Conservation (phyloP, 2,888 invertebrate species). For the Corythucha ciliata region DNA sequence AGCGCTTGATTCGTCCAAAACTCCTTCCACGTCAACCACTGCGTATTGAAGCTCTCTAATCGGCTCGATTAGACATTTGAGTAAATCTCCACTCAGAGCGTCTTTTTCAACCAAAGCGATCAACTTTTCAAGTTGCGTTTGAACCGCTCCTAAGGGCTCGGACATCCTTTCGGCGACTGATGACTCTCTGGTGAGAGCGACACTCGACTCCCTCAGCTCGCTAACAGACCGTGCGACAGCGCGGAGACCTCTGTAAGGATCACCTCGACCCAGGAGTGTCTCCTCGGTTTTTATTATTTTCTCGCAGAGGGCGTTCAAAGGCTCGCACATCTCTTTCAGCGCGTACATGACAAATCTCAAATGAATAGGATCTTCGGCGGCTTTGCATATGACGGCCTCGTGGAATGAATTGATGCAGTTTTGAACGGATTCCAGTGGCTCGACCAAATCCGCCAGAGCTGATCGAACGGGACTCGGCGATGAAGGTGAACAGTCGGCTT, state of each 20-base stretch:
- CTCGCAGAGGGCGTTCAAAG: conserved; percentile 32
- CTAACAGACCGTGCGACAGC: conserved; percentile 32
- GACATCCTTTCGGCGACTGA: conserved; percentile 23
- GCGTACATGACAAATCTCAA: conserved; percentile 35
- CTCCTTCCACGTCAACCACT: conserved; percentile 31
- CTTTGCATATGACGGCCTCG: conserved; percentile 36
- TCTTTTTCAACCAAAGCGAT: conserved; percentile 28
- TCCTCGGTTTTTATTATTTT: conserved; percentile 33
- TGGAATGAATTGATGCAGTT: conserved; percentile 40
- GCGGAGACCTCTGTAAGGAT: conserved; percentile 32
- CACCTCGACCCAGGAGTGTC: conserved; percentile 27
- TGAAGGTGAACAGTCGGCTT: conserved; percentile 29
- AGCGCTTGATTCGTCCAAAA: conserved; percentile 19
- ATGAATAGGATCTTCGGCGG: conserved; percentile 33
- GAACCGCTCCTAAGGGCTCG: conserved; percentile 30
- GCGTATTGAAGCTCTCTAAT: conserved; percentile 33
- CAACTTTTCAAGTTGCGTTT: conserved; percentile 30
- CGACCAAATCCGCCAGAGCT: conserved; percentile 26
- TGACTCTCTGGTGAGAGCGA: conserved; percentile 23
- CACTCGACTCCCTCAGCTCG: conserved; percentile 29
- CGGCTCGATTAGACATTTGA: conserved; percentile 33
- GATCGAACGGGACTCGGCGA: conserved; percentile 12
- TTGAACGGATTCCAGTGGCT: conserved; percentile 39
- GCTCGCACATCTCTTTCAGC: conserved; percentile 40
- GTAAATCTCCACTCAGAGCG: conserved; percentile 30